phyloP scores from a whole-genome alignment of 2,888 invertebrate genomes.

The Ochropleura leucogaster region DNA sequence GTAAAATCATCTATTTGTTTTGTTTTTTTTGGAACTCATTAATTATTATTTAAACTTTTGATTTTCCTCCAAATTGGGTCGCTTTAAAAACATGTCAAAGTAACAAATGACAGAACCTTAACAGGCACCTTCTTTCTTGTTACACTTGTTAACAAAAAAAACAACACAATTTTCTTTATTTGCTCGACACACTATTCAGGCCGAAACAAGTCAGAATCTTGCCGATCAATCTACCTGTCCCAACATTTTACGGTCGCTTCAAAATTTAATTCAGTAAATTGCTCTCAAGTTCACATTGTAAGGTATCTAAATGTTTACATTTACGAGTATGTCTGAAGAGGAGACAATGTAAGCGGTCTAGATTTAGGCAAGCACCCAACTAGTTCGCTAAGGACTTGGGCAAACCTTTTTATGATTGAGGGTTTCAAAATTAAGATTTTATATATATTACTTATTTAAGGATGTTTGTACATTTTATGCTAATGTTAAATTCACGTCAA shows the following conservation, averaged over 20 bases:
- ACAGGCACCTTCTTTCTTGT: neutral
- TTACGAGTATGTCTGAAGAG: conserved; percentile 23
- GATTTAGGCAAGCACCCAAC: conserved; percentile 10
- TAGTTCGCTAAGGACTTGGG: conserved; percentile 1
- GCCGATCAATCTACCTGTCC: conserved; percentile 16
- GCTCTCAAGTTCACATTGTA: conserved; percentile 43
- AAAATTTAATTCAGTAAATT: conserved; percentile 61
- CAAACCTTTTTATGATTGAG: conserved; percentile 8
- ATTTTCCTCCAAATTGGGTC: too few species aligned
- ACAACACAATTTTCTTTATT: neutral
- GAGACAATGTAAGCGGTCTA: conserved; percentile 32
- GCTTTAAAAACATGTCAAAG: neutral
- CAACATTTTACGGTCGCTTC: conserved; percentile 38
- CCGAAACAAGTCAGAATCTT: neutral
- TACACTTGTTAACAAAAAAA: neutral
- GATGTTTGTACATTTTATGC: neutral
- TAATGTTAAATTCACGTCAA: neutral
- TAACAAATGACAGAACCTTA: too few species aligned
- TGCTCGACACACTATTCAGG: neutral
- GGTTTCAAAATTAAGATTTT: neutral
- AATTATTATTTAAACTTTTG: too few species aligned
- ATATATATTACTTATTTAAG: neutral
- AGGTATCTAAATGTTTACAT: conserved; percentile 48
- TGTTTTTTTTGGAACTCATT: too few species aligned
- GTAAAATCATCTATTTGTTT: too few species aligned